Conservation (phyloP, 2,113 vertebrate genomes). For the Oostethus manadensis region DNA sequence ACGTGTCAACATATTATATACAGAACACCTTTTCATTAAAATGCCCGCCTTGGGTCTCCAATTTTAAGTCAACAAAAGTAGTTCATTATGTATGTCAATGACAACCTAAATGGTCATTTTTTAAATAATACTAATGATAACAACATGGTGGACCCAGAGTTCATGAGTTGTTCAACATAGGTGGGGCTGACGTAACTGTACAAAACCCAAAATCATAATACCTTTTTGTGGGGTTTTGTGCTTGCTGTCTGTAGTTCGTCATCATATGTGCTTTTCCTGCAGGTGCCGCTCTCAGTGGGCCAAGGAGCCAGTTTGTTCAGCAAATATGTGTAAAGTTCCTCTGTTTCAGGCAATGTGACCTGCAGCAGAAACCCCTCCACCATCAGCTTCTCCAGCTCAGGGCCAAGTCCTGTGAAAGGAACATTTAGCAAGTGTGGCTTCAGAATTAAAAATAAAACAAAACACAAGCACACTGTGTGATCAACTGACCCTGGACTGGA, state of each 20-base stretch:
- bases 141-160: too few relatives aligned
- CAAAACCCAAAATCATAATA: slow-evolving; percentile 5
- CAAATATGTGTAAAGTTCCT: slow-evolving; percentile 86
- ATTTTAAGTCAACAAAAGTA: too few relatives aligned
- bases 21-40: too few relatives aligned
- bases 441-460: background rate
- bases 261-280: slow-evolving; percentile 46
- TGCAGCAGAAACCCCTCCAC: slow-evolving; percentile 94
- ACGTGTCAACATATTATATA: too few relatives aligned
- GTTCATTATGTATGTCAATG: too few relatives aligned
- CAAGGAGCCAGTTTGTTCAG: slow-evolving; percentile 71
- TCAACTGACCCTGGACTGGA: slow-evolving; percentile 78
- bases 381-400: slow-evolving; percentile 88
- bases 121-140: too few relatives aligned
- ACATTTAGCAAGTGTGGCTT: background rate
- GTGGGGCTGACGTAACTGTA: too few relatives aligned
- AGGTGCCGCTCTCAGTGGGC: slow-evolving; percentile 52
- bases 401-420: slow-evolving; percentile 70
- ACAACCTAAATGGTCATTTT: too few relatives aligned
- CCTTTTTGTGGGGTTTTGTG: slow-evolving; percentile 44
- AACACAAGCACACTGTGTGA: background rate
- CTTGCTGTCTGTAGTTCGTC: slow-evolving; percentile 63
- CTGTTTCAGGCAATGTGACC: slow-evolving; percentile 91
- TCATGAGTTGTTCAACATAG: too few relatives aligned
- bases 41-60: too few relatives aligned